A percentile compares a stretch with the other conserved stretches of the same genome.
Conservation (phyloP, 2,113 vertebrate genomes). For the Anthoscopus minutus region DNA sequence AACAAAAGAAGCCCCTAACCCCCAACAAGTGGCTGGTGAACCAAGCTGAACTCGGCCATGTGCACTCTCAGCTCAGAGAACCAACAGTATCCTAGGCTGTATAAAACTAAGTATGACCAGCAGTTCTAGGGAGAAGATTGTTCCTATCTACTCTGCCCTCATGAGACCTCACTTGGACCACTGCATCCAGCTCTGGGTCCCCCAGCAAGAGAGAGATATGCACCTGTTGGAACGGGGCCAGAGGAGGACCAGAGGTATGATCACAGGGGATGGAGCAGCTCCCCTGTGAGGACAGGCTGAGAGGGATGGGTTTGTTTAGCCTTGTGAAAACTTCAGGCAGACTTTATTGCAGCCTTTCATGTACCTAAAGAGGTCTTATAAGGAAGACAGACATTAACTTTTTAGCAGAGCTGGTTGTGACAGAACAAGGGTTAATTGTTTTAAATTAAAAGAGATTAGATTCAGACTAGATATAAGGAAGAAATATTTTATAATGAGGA, state of each 20-base stretch:
- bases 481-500: accelerated
- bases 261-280: not conserved
- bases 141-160: not conserved
- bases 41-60: accelerated
- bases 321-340: not conserved
- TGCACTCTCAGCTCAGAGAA: accelerated
- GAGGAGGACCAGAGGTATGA: not conserved
- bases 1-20: no score
- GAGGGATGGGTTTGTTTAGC: not conserved
- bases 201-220: not conserved
- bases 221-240: not conserved
- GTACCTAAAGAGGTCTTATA: not conserved
- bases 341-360: not conserved
- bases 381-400: not conserved
- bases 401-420: not conserved
- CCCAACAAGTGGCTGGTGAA: no score
- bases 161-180: not conserved
- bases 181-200: accelerated
- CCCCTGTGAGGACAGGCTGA: not conserved
- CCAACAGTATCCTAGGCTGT: no score
- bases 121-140: not conserved
- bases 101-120: not conserved
- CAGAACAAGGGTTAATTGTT: not conserved
- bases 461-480: not conserved
- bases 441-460: not conserved